A percentile compares a stretch with the other conserved stretches of the same genome.
These are phyloP conservation scores for Ctenoplectra terminalis DNA, from an alignment of 1,140 invertebrate genomes.

Conservation along the genomic window DNA sequence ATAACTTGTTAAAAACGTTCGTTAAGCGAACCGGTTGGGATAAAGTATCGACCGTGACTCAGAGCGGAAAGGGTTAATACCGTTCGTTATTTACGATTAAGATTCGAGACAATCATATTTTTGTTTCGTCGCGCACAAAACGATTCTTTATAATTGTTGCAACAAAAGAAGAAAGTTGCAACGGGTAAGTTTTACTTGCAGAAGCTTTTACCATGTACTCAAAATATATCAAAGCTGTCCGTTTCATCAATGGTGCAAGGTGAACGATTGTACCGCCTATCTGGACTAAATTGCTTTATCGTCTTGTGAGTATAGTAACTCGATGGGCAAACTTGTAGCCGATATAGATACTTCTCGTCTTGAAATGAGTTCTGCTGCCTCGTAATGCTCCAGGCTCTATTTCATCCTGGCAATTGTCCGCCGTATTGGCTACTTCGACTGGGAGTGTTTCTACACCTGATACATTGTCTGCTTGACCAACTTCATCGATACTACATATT, in stretches of 20 bases:
- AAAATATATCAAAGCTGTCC: not conserved
- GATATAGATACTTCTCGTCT: constrained; percentile 42
- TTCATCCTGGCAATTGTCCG: constrained; percentile 47
- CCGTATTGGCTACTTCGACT: constrained; percentile 22
- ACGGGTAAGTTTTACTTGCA: not conserved
- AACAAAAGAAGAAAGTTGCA: not conserved
- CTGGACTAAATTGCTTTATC: not conserved
- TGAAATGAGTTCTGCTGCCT: constrained; percentile 42
- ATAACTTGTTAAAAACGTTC: too few species aligned
- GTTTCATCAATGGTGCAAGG: not conserved
- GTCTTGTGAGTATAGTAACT: not conserved
- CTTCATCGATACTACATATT: not conserved
- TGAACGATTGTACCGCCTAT: not conserved
- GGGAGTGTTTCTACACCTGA: not conserved
- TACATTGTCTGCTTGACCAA: not conserved
- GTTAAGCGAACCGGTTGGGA: too few species aligned
- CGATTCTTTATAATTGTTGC: too few species aligned
- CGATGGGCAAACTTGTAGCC: constrained; percentile 2
- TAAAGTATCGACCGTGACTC: too few species aligned
- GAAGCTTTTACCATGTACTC: not conserved
- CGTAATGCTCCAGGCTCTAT: constrained; percentile 24
- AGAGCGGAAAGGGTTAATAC: too few species aligned
- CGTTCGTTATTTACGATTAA: too few species aligned
- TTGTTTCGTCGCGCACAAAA: too few species aligned
- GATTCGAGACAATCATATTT: too few species aligned